These are phyloP conservation scores for Lasioglossum figueresi DNA, from an alignment of 2,888 invertebrate species.

Conservation along the genomic window DNA sequence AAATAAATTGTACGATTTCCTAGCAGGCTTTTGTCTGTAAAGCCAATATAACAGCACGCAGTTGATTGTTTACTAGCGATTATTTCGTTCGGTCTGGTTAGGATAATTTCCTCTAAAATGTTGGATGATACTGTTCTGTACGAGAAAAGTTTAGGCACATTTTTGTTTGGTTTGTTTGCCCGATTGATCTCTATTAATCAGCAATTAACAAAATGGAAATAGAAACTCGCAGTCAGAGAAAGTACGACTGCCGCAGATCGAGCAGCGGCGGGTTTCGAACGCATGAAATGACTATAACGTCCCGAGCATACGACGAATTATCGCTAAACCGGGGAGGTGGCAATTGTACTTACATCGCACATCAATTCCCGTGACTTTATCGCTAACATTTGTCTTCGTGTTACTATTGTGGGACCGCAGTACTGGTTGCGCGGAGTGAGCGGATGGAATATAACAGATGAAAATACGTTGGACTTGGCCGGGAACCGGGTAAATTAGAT, in stretches of 20 bases:
- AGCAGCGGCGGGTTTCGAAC: slow-evolving; percentile 17
- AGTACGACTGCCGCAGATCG: slow-evolving; percentile 1
- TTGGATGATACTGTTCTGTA: too few relatives aligned
- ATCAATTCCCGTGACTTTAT: slow-evolving; percentile 73
- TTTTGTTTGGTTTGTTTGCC: background rate
- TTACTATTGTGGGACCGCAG: slow-evolving; percentile 69
- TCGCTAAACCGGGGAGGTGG: slow-evolving; percentile 67
- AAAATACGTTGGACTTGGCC: slow-evolving; percentile 57
- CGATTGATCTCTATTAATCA: background rate
- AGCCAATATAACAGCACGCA: too few relatives aligned
- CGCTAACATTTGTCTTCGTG: slow-evolving; percentile 72
- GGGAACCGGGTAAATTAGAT: slow-evolving; percentile 63
- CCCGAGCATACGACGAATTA: slow-evolving; percentile 53
- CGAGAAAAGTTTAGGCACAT: background rate
- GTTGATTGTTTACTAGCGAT: too few relatives aligned
- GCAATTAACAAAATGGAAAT: background rate
- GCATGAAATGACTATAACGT: slow-evolving; percentile 39
- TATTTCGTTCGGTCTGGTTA: too few relatives aligned
- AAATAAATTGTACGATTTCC: too few relatives aligned
- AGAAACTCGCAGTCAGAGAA: background rate
- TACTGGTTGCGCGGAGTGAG: slow-evolving; percentile 61
- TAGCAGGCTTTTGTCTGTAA: too few relatives aligned
- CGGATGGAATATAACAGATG: slow-evolving; percentile 63
- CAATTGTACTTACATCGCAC: slow-evolving; percentile 63
- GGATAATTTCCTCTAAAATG: too few relatives aligned